Evolutionary conservation across 2,888 invertebrate species (phyloP), one percentile per base, ranked within the genome.

Genomic region (Parasteatoda lunata): DNA sequence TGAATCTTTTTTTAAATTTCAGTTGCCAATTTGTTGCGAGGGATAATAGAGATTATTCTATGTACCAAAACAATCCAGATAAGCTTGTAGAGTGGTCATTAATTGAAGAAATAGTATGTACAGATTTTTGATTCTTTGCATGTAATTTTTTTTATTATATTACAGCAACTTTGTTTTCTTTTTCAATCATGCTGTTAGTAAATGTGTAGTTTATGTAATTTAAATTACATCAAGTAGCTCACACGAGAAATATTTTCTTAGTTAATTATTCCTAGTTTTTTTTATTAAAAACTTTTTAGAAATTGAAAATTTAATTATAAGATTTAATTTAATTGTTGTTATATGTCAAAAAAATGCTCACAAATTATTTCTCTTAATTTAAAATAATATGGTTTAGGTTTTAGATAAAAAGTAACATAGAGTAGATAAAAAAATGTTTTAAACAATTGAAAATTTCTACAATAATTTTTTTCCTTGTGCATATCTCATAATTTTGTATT

Each of bases 21-120:
- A 93, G 97, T 93, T 98, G 98, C 92, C 98, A 98, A 93, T 98
- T 98, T 94, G 95, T 98, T 91, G 97, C 98, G 89, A 95, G 95
- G 91, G 94, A 95, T 90, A 94, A 94, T 91, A 95, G 95, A 77
- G 96, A 97, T 92, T 97, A 97, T 92, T 93, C 94, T 90, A 93
- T 94, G 45, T 95, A 97, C 91, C 92, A 95, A 90, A 93, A 94
- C 90, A 96, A 97, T 92, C 97, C 98, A 54, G 98, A 98, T 93
- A 93, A 94, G 75, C 94, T 98, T 79, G 96, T 98, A 76, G 96
- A 97, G 91, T 99, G 98, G 98, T 94, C 95, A 90, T 93, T 95
- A 90, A 95, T 98, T 91, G 97, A 98, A 92, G 97, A 98, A 94
- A 96, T 99, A 92, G 97, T 97, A 93, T 94, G 95, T 94, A 88